Base-by-base conservation (phyloP, 2,113 vertebrate species). In the Triplophysa siluroides region DNA sequence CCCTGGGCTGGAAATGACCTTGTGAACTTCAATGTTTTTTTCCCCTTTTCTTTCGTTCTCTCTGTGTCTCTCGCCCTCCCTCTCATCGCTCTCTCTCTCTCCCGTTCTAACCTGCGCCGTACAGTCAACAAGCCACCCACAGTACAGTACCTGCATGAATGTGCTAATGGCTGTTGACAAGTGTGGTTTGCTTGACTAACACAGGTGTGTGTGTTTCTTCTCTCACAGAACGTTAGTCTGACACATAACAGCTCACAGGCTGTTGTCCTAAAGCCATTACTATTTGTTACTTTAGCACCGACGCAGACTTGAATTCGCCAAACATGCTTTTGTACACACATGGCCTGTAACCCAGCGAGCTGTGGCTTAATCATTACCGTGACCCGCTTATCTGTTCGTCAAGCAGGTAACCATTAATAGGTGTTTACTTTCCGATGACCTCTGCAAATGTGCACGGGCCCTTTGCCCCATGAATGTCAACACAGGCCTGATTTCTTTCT, bases 381-480 rank as follows among this genome's bases (percentile, higher is more conserved):
- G 94, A 95, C 94, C 94, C 90, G 94, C 94, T 96, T 96, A 94
- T 95, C 96, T 95, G 92, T 93, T 92, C 94, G 93, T 93, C 93
- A 94, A 91, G 93, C 93, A 89, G 96, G 96, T 98, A 98, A 97
- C 95, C 96, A 99, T 99, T 98, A 99, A 98, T 98, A 96, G 93
- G 92, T 97, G 95, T 98, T 99, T 98, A 95, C 94, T 95, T 95
- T 93, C 91, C 90, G 93, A 93, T 96, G 97, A 97, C 96, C 96
- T 97, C 93, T 94, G 93, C 92, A 93, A 94, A 94, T 93, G 87
- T 82, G 90, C 93, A 90, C 88, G 90, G 91, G 88, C 90, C 92
- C 93, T 92, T 92, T 92, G 93, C 91, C 91, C 91, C 86, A 88
- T 89, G 93, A 96, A 96, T 94, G 93, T 95, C 94, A 94, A 92